Evolutionary conservation across 2,888 invertebrate species (phyloP).

Genomic region (Amiota minor): DNA sequence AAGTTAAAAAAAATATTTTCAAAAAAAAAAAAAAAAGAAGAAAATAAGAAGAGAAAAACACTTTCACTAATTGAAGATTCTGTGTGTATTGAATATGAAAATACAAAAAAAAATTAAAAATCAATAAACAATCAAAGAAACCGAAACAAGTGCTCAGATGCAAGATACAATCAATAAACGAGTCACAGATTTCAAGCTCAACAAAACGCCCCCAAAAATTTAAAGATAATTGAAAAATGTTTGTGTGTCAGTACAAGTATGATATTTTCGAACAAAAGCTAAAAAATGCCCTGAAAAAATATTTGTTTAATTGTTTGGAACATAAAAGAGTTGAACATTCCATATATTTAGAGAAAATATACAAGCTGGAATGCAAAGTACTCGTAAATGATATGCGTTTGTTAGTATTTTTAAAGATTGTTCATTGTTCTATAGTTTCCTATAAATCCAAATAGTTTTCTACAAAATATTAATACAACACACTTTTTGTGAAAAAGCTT

Average conservation of each 20-base stretch:
- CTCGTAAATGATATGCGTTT: too few species aligned
- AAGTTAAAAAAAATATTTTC: not conserved
- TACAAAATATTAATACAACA: not conserved
- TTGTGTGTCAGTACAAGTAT: not conserved
- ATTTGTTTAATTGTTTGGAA: not conserved
- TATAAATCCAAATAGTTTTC: not conserved
- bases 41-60: constrained; percentile 35
- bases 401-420: too few species aligned
- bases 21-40: not conserved
- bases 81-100: constrained; percentile 46
- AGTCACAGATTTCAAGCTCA: constrained; percentile 32
- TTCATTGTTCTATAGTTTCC: too few species aligned
- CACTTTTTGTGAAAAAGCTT: not conserved
- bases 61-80: constrained; percentile 67
- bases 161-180: constrained; percentile 4
- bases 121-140: constrained; percentile 37
- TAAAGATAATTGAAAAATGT: constrained; percentile 11
- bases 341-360: too few species aligned
- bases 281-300: not conserved
- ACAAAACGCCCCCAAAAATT: constrained; percentile 32
- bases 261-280: not conserved
- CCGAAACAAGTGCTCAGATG: constrained; percentile 4
- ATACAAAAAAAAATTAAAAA: constrained; percentile 39
- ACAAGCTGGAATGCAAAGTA: too few species aligned
- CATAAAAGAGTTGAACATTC: too few species aligned